Evolutionary conservation across 2,888 invertebrate species (phyloP).

Genomic region (Ferdinandea cuprea): DNA sequence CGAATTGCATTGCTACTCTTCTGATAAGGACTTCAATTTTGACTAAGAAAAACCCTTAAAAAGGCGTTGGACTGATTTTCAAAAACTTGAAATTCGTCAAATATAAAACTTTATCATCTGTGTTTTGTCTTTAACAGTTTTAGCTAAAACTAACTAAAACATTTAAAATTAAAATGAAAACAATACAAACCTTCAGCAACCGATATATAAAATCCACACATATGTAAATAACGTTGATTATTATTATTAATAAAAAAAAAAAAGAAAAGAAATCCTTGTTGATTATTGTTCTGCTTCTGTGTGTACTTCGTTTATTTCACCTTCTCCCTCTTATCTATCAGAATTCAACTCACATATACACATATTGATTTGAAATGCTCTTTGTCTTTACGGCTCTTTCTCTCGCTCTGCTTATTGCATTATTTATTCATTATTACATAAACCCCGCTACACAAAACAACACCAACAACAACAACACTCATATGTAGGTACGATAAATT

Average conservation of each 20-base stretch:
- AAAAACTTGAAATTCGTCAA: too few species aligned
- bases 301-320: constrained; percentile 4
- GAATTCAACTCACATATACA: constrained; percentile 16
- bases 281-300: constrained; percentile 9
- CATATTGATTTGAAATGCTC: constrained; percentile 26
- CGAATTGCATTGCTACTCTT: too few species aligned
- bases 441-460: constrained; percentile 62
- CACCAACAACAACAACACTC: constrained; percentile 10
- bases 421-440: constrained; percentile 74
- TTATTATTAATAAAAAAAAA: constrained; percentile 1
- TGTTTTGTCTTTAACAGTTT: too few species aligned
- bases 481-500: constrained; percentile 71
- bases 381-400: constrained; percentile 65
- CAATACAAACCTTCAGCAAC: constrained; percentile 58
- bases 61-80: too few species aligned
- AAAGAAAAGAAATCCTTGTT: constrained; percentile 40
- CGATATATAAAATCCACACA: constrained; percentile 45
- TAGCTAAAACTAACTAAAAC: too few species aligned
- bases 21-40: too few species aligned
- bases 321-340: neutral
- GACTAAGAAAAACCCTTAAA: too few species aligned
- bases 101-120: too few species aligned
- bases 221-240: constrained; percentile 23
- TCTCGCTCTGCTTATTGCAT: constrained; percentile 69
- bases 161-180: constrained; percentile 11